These are phyloP conservation scores for Apaloderma vittatum DNA, from an alignment of 2,113 vertebrate genomes.

Conservation along the genomic window DNA sequence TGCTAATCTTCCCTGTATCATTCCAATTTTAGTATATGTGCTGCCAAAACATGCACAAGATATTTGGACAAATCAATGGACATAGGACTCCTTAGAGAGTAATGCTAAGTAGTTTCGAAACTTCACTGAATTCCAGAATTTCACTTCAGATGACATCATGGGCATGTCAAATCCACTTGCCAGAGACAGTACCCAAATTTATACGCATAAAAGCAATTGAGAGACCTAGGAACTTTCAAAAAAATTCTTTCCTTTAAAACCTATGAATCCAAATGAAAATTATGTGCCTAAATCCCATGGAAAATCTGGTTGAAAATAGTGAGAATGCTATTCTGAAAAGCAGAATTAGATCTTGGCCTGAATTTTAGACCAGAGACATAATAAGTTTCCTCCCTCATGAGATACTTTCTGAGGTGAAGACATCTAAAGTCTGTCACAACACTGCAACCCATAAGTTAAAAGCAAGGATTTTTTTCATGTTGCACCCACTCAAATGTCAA, in stretches of 20 bases:
- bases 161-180: neutral
- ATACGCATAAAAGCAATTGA: neutral
- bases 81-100: neutral
- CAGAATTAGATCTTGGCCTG: neutral
- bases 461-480: neutral
- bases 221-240: neutral
- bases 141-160: neutral
- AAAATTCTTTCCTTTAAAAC: neutral
- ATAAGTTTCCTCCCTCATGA: neutral
- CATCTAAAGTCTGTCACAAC: constrained; percentile 30
- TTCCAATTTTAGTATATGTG: neutral
- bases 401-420: neutral
- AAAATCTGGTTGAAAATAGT: neutral
- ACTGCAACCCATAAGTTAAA: neutral
- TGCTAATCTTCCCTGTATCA: neutral
- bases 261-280: neutral
- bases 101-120: neutral
- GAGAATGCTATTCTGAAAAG: neutral
- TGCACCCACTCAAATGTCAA: constrained; percentile 31
- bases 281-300: neutral
- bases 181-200: neutral
- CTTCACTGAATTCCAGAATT: neutral
- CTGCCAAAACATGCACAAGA: neutral
- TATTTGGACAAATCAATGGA: neutral
- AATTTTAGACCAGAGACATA: neutral